phyloP scores from a whole-genome alignment of 1,140 invertebrate species.

The Solenopsis invicta region DNA sequence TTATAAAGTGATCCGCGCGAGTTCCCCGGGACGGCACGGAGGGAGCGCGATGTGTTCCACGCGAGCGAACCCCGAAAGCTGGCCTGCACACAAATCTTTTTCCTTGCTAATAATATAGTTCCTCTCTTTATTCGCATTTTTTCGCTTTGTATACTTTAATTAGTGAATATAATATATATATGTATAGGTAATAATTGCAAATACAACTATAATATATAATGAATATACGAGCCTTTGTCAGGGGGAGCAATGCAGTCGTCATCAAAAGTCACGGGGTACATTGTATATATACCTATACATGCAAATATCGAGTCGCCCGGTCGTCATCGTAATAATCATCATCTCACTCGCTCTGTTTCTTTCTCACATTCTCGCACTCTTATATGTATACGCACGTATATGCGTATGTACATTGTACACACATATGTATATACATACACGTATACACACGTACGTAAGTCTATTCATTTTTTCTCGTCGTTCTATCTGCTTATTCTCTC shows the following conservation, averaged over 20 bases:
- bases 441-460: slow-evolving; percentile 27
- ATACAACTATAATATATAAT: slow-evolving; percentile 81
- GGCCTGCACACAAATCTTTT: slow-evolving; percentile 1
- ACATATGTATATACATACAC: not conserved
- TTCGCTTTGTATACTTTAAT: slow-evolving; percentile 74
- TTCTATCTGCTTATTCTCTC: slow-evolving; percentile 7
- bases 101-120: slow-evolving; percentile 69
- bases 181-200: slow-evolving; percentile 82
- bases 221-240: slow-evolving; percentile 84
- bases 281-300: slow-evolving; percentile 69
- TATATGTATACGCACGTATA: not conserved
- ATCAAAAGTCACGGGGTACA: slow-evolving; percentile 75
- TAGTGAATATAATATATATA: slow-evolving; percentile 80
- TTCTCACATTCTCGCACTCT: slow-evolving; percentile 9
- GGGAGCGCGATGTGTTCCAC: slow-evolving; percentile 42
- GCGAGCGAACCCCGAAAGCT: slow-evolving; percentile 44
- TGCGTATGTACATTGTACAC: not conserved
- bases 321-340: slow-evolving; percentile 54
- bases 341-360: slow-evolving; percentile 18
- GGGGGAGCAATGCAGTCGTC: slow-evolving; percentile 82
- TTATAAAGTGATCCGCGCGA: not conserved
- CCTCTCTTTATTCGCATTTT: slow-evolving; percentile 67
- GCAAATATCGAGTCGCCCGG: slow-evolving; percentile 51
- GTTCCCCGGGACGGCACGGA: not conserved
- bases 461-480: slow-evolving; percentile 20